Evolutionary conservation across 2,113 vertebrate genomes (phyloP), one percentile per base, ranked within the genome.

Genomic region (Pelmatolapia mariae): DNA sequence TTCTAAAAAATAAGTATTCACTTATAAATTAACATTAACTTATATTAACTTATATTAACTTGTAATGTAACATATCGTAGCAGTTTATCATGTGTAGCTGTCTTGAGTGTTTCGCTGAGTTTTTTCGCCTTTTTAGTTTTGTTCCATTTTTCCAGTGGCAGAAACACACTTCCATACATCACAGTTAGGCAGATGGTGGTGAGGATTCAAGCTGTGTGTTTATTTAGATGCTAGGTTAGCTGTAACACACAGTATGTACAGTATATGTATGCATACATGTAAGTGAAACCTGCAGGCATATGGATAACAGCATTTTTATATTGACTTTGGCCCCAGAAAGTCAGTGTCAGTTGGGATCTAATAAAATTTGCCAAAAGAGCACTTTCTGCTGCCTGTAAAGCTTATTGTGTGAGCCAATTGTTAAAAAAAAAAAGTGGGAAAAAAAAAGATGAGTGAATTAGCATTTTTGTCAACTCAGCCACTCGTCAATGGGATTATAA

Each of bases 361-460:
- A 78, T 43, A 5, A 38, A 56, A 59, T 12, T 56, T 15, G 3
- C 61, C 22, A 47, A 53, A 80, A 73, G 10, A 54, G 52, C 13
- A n/a, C 36, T 57, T 63, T 59, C 24, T 66, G 16, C 82, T 71
- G 10, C 82, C 68, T 45, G 79, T 71, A 26, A 82, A 71, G 29
- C 36, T 83, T 10, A 63, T 40, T 80, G 50, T 79, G 3, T 26
- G 8, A 71, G 68, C 24, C 36, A 53, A 43, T 16, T 50, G 22
- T 57, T 9, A 2, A 18, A 73, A 45, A 11, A 36, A 43, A 66
- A n/a, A 38, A 8, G 0, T 0, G 0, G 4, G 1, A 0, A 3
- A 24, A 15, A 15, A 59, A 83, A 50, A 29, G 2, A 36, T 11
- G n/a, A 81, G 36, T 82, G 33, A 56, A 80, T 90, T 38, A 52